Base-by-base conservation (phyloP, 2,888 invertebrate genomes). In the Leucophenga maculata region DNA sequence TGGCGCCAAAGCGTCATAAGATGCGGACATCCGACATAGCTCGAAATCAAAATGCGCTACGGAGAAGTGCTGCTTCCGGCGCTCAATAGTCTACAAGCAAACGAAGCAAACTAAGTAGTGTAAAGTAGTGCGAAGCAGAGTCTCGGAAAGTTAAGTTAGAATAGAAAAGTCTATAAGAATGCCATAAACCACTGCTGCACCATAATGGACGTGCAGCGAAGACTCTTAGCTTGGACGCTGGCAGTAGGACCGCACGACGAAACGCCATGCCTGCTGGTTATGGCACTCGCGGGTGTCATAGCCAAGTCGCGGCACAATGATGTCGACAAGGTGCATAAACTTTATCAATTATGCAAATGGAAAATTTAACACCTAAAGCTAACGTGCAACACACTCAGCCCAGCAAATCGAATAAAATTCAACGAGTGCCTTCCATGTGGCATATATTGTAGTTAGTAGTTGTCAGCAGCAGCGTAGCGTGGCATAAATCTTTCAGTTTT, bases 271-370 rank as follows among this genome's bases (percentile, higher is more conserved):
- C 18, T 11, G 11, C 22, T 14, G 14, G 22, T 62, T 8, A 46
- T 62, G 62, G 9, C 11, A 18, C 62, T 14, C 62, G 46, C 20
- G 46, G 46, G 62, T 62, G 62, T 22, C 62, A 62, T 46, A 62
- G 62, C n/a, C 39, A 39, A 39, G 39, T 39, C 70, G 50, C 32
- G 50, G 26, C 54, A 46, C 44, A 26, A 32, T 69, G 66, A 54
- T 55, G 55, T 66, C 32, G 67, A 39, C 39, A 39, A 39, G 39
- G 39, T 9, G 72, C 77, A 72, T 72, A 72, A 75, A 82, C 77
- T 79, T 78, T 83, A 84, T 83, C 82, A 84, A 84, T 85, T 84
- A 84, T 84, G 85, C 79, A 85, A 85, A 84, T 84, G 77, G 79
- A 69, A 80, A 83, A 79, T 82, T 83, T 84, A 79, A 80, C 85